Percentiles rank a stretch among this genome's conserved stretches.
These are phyloP conservation scores for Macroglossus sobrinus DNA, from an alignment of 2,113 vertebrate species.

Conservation along the genomic window DNA sequence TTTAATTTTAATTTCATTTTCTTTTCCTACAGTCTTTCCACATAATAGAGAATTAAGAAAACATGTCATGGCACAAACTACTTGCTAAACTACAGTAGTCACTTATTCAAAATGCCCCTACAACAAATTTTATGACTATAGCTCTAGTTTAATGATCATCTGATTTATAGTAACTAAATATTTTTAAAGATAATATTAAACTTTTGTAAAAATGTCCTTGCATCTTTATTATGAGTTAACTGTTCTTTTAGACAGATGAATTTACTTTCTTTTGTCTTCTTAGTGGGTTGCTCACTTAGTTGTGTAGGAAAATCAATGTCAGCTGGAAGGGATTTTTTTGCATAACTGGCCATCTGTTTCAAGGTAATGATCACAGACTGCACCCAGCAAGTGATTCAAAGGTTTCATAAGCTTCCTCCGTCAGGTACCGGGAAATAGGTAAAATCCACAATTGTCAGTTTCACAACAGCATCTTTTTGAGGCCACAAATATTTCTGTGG, in stretches of 20 bases:
- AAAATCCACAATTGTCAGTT: background rate
- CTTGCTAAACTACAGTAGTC: background rate
- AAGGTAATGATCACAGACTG: slow-evolving; percentile 31
- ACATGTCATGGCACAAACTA: background rate
- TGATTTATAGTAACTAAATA: slow-evolving; percentile 18
- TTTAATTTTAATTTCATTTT: background rate
- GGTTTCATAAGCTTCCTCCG: background rate
- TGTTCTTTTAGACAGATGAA: slow-evolving; percentile 23
- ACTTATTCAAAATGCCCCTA: slow-evolving; percentile 22
- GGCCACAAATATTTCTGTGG: background rate
- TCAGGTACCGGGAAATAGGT: background rate
- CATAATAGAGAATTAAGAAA: background rate
- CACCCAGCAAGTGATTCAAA: background rate
- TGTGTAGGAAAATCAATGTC: background rate
- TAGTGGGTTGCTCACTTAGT: slow-evolving; percentile 36
- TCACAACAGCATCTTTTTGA: background rate
- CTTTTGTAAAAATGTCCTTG: background rate
- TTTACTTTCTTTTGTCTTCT: background rate
- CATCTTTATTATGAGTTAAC: slow-evolving; percentile 17
- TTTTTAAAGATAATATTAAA: background rate
- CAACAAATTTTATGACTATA: background rate
- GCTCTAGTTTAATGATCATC: background rate
- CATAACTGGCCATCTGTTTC: slow-evolving; percentile 60
- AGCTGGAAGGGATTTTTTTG: slow-evolving; percentile 15
- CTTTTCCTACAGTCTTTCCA: background rate